Base-by-base conservation (phyloP, 2,888 invertebrate genomes). In the Philonicus albiceps region DNA sequence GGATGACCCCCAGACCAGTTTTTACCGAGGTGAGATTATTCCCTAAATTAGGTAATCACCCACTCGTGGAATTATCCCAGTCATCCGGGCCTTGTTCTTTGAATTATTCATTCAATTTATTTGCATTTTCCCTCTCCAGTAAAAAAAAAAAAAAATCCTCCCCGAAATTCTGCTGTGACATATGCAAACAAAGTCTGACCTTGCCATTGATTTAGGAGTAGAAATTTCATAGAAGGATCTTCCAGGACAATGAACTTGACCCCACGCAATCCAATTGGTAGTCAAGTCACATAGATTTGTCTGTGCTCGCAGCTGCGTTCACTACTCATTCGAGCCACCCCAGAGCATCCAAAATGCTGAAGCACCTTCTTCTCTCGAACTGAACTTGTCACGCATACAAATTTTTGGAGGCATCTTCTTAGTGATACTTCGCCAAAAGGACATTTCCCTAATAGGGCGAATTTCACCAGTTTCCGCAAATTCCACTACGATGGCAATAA, bases 171-270 rank as follows among this genome's bases (percentile, higher is more conserved):
- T 64, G 27, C 16, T 53, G 43, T 80, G 22, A 49, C 27, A 80
- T 49, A 80, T 80, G 49, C 34, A 40, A 80, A 80, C 16, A 80
- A 30, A 27, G 30, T 43, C 27, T 53, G 80, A 80, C 80, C 80
- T 80, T 80, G 80, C 49, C 80, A 80, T 43, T 80, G 80, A 80
- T 80, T 80, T 49, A 49, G 7, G 49, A 53, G 31, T 19, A 31
- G 27, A 64, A 64, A 64, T 27, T 64, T 64, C 80, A 80, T 49
- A 31, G 53, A 49, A 53, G 80, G 80, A 80, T 30, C 31, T 49
- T 80, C 31, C 27, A 80, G 80, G 80, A 80, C 80, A 49, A 80
- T 80, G 80, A 80, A 80, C 80, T 80, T 80, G 80, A 80, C 80
- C 78, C 80, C 80, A 64, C 40, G 49, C 80, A 31, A 64, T 64